A percentile compares a stretch with the other conserved stretches of the same genome.
These are phyloP conservation scores for Eueides isabella DNA, from an alignment of 1,140 invertebrate genomes.

Conservation along the genomic window DNA sequence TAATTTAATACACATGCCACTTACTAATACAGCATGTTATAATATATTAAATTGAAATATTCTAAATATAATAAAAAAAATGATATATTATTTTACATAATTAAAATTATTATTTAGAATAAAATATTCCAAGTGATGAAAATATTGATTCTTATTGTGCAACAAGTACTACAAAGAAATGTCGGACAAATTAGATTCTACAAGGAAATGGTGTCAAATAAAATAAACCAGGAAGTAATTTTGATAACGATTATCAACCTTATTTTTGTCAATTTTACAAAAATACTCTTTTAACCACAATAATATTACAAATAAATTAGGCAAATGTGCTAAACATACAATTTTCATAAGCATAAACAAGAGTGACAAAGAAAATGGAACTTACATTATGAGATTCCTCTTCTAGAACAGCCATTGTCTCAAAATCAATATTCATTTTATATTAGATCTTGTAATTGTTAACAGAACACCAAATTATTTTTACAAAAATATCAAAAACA, in stretches of 20 bases:
- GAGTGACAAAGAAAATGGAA: slow-evolving; percentile 59
- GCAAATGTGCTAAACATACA: slow-evolving; percentile 25
- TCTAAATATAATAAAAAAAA: not conserved
- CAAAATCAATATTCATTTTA: slow-evolving; percentile 78
- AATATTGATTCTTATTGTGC: slow-evolving; percentile 28
- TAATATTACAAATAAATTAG: not conserved
- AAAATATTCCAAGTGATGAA: slow-evolving; percentile 12
- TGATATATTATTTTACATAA: not conserved
- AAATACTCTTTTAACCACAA: not conserved
- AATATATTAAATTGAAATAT: not conserved
- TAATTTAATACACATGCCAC: not conserved
- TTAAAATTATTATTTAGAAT: not conserved
- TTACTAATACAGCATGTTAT: not conserved
- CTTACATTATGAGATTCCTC: slow-evolving; percentile 77
- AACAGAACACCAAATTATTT: slow-evolving; percentile 28
- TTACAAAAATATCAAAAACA: slow-evolving; percentile 29
- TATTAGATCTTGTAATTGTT: slow-evolving; percentile 14
- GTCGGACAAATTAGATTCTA: slow-evolving; percentile 18
- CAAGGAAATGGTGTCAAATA: slow-evolving; percentile 30
- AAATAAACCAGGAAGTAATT: slow-evolving; percentile 26
- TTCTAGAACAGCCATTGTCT: slow-evolving; percentile 76
- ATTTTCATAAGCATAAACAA: slow-evolving; percentile 35
- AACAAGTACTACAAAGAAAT: slow-evolving; percentile 20
- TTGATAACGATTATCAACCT: slow-evolving; percentile 7
- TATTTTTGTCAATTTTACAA: not conserved